Evolutionary conservation across 2,888 invertebrate species (phyloP).

Genomic region (Drosophila nr. perissopoda): DNA sequence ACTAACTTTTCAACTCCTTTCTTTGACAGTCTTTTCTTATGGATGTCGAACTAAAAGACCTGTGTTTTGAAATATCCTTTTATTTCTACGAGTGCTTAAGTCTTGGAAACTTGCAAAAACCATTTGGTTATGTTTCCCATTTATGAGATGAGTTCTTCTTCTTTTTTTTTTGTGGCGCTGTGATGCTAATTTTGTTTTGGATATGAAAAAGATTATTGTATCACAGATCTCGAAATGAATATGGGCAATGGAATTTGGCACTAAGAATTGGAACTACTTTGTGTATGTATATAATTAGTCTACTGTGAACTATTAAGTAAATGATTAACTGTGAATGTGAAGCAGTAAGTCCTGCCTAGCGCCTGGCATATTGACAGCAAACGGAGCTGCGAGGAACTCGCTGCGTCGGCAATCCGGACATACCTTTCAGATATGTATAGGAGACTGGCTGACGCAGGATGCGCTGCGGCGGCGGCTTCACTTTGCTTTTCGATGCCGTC

Average conservation of each 20-base stretch:
- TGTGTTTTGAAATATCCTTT: conserved; percentile 6
- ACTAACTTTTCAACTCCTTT: conserved; percentile 21
- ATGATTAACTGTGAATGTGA: conserved; percentile 1
- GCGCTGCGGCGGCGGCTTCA: conserved; percentile 88
- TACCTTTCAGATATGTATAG: conserved; percentile 92
- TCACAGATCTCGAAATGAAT: conserved; percentile 75
- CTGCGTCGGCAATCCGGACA: conserved; percentile 93
- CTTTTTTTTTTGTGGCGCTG: conserved; percentile 8
- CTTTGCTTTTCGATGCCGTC: conserved; percentile 50
- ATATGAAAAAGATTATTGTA: conserved; percentile 67
- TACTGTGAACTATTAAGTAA: conserved; percentile 25
- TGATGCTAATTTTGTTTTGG: conserved; percentile 30
- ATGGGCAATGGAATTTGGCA: conserved; percentile 16
- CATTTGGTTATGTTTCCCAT: conserved; percentile 5
- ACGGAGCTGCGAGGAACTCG: conserved; percentile 88
- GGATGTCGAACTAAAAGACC: conserved; percentile 39
- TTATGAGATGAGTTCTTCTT: conserved; percentile 20
- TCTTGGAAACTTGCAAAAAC: conserved; percentile 36
- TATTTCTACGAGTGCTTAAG: conserved; percentile 36
- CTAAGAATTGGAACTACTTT: conserved; percentile 19
- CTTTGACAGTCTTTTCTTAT: conserved; percentile 44
- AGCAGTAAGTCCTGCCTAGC: conserved; percentile 52
- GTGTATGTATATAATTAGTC: not conserved
- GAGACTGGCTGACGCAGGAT: conserved; percentile 92
- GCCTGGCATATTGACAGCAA: conserved; percentile 83